phyloP scores from a whole-genome alignment of 2,888 invertebrate genomes.

The Sericinus montela region DNA sequence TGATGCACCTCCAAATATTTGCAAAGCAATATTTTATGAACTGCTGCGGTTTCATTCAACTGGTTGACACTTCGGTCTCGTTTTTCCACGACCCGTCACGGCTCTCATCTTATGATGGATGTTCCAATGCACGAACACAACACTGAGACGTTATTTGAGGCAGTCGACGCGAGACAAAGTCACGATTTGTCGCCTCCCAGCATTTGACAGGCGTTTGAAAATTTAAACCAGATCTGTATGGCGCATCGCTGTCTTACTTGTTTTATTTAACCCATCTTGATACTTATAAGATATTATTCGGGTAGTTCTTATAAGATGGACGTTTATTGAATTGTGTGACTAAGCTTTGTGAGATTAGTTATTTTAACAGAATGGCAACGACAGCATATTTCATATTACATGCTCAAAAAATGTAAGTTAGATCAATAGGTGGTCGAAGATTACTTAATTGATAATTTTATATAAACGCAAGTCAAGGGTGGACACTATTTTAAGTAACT shows the following conservation, averaged over 20 bases:
- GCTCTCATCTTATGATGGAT: conserved; percentile 48
- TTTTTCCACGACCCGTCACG: conserved; percentile 39
- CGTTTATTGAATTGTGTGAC: background rate
- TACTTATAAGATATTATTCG: background rate
- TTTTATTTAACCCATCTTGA: background rate
- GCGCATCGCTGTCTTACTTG: background rate
- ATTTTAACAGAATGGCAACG: no score
- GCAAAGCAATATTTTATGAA: conserved; percentile 25
- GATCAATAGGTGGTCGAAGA: no score
- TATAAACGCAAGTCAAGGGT: no score
- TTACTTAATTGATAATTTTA: no score
- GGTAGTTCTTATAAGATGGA: background rate
- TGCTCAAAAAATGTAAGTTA: no score
- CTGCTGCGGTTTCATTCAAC: conserved; percentile 28
- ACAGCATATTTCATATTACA: no score
- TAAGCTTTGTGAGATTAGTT: background rate
- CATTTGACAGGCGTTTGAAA: conserved; percentile 56
- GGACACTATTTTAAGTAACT: no score
- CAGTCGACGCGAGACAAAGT: conserved; percentile 41
- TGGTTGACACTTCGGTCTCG: conserved; percentile 22
- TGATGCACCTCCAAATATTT: conserved; percentile 20
- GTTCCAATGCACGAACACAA: conserved; percentile 36
- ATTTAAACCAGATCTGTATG: conserved; percentile 31
- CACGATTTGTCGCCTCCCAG: conserved; percentile 60
- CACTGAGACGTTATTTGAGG: conserved; percentile 33